Evolutionary conservation across 2,888 invertebrate genomes (phyloP), one percentile per base, ranked within the genome.

Genomic region (Synanthedon formicaeformis): DNA sequence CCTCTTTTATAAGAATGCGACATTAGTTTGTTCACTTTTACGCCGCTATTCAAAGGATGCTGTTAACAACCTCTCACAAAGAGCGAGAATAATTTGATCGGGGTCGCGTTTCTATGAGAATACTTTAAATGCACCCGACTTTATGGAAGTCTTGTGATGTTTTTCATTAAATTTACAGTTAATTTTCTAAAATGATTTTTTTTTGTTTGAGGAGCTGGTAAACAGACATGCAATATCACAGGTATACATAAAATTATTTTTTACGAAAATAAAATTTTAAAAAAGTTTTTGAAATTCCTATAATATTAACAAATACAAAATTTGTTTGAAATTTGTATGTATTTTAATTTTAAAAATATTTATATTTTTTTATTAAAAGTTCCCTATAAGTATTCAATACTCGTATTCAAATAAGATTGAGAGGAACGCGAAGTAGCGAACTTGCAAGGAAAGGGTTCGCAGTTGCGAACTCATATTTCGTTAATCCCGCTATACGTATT

Each of bases 31-130:
- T 83, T 86, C 87, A 84, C 80, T 87, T 86, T 73, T 77, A 75
- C 77, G 79, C 67, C 77, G 66, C 78, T 65, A 80, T 85, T 84
- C 75, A 85, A 78, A 69, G 80, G 83, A 83, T 81, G 83, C 84
- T 85, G 87, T 87, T 87, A 87, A 87, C 87, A 87, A 84, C 81
- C 74, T 75, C 74, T 79, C 74, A 84, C 66, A 87, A 85, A 83
- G 81, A 82, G 78, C 84, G 78, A 78, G 80, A 67, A 87, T 86
- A 85, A 86, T 86, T 84, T 82, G 78, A 81, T 84, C 81, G 76
- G 87, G 87, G 86, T 85, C 77, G 70, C 71, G 64, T 81, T 84
- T 84, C 83, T 85, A 82, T 84, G 80, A 77, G 81, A 85, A 83
- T 74, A 62, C 67, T 65, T 70, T 73, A 70, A 77, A 78, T 74